Base-by-base conservation (phyloP, 2,888 invertebrate genomes). In the Sinelater perroti region DNA sequence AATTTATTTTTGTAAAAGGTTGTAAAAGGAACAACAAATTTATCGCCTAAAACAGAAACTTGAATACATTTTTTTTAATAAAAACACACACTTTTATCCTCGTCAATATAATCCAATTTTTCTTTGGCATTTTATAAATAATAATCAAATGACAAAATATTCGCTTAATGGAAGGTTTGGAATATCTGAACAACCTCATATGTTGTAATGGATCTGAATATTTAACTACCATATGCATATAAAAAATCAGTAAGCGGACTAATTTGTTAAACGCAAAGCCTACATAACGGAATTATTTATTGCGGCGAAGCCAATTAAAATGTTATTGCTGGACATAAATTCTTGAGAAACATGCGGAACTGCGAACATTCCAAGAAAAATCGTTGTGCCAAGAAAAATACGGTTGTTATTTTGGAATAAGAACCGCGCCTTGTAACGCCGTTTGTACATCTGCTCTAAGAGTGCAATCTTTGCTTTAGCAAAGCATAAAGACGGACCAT, bases 191-290 rank as follows among this genome's bases (percentile, higher is more conserved):
- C 24, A 24, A 40, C 40, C 24, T 10, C 24, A 21, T 40, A 24
- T n/a, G 38, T 13, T 40, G 40, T 24, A 7, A 40, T 8, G 24
- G 40, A 7, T 10, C n/a, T n/a, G n/a, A n/a, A n/a, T n/a, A n/a
- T n/a, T n/a, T n/a, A n/a, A n/a, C n/a, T n/a, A n/a, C n/a, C n/a
- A n/a, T n/a, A n/a, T n/a, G n/a, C n/a, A n/a, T n/a, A 24, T 40
- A 40, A 40, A 38, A 40, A 40, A 24, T 21, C 11, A 24, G 26
- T 40, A 40, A n/a, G 16, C 24, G 24, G 14, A 40, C 14, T 40
- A 40, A 40, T 40, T 40, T 40, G 40, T 40, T 40, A 40, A 35
- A 40, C 40, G 21, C 24, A 40, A 40, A 40, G 10, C 40, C 40
- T 40, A 24, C 18, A n/a, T n/a, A 40, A 40, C 24, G 24, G 24